Base-by-base conservation (phyloP, 2,113 vertebrate species). In the Baryphthengus martii region DNA sequence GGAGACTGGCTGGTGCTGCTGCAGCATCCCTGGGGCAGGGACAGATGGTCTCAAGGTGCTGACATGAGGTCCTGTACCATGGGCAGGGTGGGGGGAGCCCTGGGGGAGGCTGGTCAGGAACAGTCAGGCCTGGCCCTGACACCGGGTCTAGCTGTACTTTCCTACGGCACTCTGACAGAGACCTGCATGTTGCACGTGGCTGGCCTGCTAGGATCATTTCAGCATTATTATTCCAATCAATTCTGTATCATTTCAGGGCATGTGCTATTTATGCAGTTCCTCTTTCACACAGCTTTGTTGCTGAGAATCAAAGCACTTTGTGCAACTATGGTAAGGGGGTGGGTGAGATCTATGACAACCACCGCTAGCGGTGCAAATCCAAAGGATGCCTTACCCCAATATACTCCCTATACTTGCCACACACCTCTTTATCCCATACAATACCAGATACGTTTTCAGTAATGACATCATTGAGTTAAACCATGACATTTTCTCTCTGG, bases 101-200 rank as follows among this genome's bases (percentile, higher is more conserved):
- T 4, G 3, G 24, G 13, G 3, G 15, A 44, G 23, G 5, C 35
- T 35, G 5, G 18, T 11, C 39, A 44, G 14, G 25, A 25, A n/a
- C 31, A 55, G 21, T 5, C 42, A 28, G 35, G 13, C 23, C 21
- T 49, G 47, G 29, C 24, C 17, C 28, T 9, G 9, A 20, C 3
- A 3, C 7, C 8, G 6, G 5, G 14, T 44, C 33, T 35, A 76
- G 65, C 3, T 3, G 19, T 16, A 37, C 35, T n/a, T n/a, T 39
- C 26, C 49, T 66, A 25, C 0, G 0, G 26, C 21, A 50, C 7
- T 33, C 31, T n/a, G 55, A 12, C 13, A 49, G 4, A 7, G 18
- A 76, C 28, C 13, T 16, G 45, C 26, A 33, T 0, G 1, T 19
- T 26, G 39, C 20, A 3, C 1, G 2, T 37, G 45, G 26, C 33